phyloP scores from a whole-genome alignment of 1,140 invertebrate genomes.

The Rhopalosiphum padi region DNA sequence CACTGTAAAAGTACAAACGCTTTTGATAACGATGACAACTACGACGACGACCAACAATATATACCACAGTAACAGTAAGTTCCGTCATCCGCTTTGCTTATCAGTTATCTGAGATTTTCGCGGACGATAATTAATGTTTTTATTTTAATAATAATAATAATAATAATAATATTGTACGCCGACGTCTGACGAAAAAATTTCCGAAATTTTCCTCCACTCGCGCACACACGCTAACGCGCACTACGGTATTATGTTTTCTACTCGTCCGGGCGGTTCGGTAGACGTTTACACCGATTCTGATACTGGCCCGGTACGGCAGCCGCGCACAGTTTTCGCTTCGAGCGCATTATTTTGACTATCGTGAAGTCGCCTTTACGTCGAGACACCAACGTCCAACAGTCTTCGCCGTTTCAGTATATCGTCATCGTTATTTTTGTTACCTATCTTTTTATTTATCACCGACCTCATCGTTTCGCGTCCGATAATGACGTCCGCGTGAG shows the following conservation, averaged over 20 bases:
- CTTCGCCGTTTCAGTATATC: not conserved
- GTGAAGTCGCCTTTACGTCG: not conserved
- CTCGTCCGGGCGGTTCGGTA: not conserved
- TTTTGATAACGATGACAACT: not conserved
- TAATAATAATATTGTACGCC: not conserved
- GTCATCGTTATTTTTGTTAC: not conserved
- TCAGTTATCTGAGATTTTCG: not conserved
- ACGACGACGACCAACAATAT: not conserved
- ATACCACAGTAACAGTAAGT: too few species aligned
- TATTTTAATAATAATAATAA: not conserved
- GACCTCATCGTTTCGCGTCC: not conserved
- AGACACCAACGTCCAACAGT: not conserved
- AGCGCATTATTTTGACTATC: not conserved
- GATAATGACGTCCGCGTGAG: not conserved
- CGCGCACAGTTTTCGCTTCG: not conserved
- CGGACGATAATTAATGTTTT: not conserved
- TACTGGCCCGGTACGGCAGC: not conserved
- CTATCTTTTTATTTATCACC: not conserved
- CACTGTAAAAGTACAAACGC: not conserved
- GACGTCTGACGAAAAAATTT: not conserved
- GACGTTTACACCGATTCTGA: not conserved
- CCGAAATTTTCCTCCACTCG: not conserved
- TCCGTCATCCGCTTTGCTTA: not conserved
- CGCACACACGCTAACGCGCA: not conserved
- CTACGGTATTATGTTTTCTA: constrained; percentile 2